These are phyloP conservation scores for Pardalotus punctatus DNA, from an alignment of 2,113 vertebrate genomes.

Conservation along the genomic window DNA sequence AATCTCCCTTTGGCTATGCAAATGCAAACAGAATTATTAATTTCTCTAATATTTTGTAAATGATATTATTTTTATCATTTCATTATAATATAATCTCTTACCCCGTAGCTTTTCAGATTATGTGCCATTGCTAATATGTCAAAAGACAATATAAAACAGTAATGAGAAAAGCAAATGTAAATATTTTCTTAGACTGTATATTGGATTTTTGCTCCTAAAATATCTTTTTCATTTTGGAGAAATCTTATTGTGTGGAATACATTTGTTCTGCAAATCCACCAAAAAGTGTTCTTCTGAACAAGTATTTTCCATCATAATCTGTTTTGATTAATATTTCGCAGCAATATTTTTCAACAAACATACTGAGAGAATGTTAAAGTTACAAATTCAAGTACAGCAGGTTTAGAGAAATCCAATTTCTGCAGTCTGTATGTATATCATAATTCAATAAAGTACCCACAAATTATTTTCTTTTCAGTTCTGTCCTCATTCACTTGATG, in stretches of 20 bases:
- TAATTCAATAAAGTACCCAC: neutral
- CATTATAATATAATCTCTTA: neutral
- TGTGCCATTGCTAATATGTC: neutral
- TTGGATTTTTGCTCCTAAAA: neutral
- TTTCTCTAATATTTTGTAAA: neutral
- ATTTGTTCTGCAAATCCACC: neutral
- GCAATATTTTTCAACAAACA: neutral
- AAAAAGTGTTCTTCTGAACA: neutral
- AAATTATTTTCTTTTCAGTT: neutral
- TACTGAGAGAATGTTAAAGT: neutral
- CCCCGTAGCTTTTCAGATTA: neutral
- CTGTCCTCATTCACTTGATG: neutral
- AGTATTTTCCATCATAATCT: neutral
- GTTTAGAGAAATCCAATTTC: neutral
- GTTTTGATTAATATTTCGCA: neutral
- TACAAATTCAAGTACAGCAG: neutral
- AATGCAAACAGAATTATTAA: neutral
- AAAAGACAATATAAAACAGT: neutral
- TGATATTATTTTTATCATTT: neutral
- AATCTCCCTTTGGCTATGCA: neutral
- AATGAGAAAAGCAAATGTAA: neutral
- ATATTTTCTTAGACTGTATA: neutral
- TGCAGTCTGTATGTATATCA: neutral
- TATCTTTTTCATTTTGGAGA: neutral
- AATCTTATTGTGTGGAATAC: neutral